Percentiles rank a stretch among this genome's conserved stretches.
phyloP scores from a whole-genome alignment of 2,888 invertebrate species.

The Dasypogon diadema region DNA sequence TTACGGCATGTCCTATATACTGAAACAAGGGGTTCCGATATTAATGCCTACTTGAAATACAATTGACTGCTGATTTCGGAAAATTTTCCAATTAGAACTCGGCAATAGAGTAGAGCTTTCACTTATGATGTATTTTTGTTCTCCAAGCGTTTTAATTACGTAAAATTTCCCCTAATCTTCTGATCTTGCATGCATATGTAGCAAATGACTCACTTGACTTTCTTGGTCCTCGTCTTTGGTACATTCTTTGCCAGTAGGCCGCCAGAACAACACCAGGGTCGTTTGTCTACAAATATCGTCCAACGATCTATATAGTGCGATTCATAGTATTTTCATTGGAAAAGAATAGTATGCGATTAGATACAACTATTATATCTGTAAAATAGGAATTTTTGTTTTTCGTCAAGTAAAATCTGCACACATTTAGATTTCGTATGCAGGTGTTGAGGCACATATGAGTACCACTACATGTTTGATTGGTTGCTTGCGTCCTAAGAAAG shows the following conservation, averaged over 20 bases:
- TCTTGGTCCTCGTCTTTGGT: slow-evolving; percentile 25
- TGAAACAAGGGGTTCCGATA: too few relatives aligned
- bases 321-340: background rate
- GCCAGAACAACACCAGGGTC: slow-evolving; percentile 43
- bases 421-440: too few relatives aligned
- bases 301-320: background rate
- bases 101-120: too few relatives aligned
- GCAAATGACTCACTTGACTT: slow-evolving; percentile 41
- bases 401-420: too few relatives aligned
- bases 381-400: slow-evolving; percentile 30
- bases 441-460: too few relatives aligned
- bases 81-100: too few relatives aligned
- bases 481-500: background rate
- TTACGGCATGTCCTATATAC: too few relatives aligned
- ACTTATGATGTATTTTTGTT: background rate
- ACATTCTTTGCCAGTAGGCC: slow-evolving; percentile 20
- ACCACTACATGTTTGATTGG: too few relatives aligned
- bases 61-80: too few relatives aligned
- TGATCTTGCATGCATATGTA: background rate
- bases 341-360: background rate
- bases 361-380: slow-evolving; percentile 27
- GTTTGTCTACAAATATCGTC: slow-evolving; percentile 24
- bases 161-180: background rate
- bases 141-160: slow-evolving; percentile 24
- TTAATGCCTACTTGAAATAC: too few relatives aligned